phyloP scores from a whole-genome alignment of 2,113 vertebrate species.

The Hemicordylus capensis region DNA sequence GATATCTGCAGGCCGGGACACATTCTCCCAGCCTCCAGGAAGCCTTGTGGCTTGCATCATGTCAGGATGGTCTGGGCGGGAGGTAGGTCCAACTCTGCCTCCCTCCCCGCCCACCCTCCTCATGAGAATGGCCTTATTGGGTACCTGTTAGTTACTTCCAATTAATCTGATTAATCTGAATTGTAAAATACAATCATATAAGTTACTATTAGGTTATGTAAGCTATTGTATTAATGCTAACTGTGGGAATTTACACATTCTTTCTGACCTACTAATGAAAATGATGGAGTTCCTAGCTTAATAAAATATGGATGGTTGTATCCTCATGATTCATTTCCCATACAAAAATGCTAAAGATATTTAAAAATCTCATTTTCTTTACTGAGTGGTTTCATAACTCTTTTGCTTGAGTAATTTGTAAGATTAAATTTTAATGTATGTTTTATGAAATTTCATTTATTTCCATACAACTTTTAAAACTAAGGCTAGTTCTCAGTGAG shows the following conservation, averaged over 20 bases:
- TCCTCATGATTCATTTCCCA: constrained; percentile 81
- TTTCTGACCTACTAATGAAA: constrained; percentile 76
- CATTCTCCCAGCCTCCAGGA: no score
- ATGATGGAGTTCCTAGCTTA: constrained; percentile 76
- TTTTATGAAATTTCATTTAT: constrained; percentile 20
- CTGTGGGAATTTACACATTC: constrained; percentile 71
- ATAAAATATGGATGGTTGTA: constrained; percentile 79
- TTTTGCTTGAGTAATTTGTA: constrained; percentile 1
- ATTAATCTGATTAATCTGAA: not conserved
- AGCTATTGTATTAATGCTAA: constrained; percentile 74
- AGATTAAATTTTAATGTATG: constrained; percentile 28
- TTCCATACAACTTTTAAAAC: constrained; percentile 14
- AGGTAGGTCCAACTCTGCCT: no score
- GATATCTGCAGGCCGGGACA: no score
- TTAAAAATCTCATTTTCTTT: constrained; percentile 76
- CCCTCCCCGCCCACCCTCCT: no score
- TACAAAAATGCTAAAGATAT: constrained; percentile 78
- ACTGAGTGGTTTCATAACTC: constrained; percentile 50
- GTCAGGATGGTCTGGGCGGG: no score
- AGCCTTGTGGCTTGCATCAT: no score
- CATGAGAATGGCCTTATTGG: no score
- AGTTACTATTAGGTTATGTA: constrained; percentile 79
- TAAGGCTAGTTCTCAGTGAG: not conserved
- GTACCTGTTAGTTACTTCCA: not conserved
- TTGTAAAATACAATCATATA: constrained; percentile 65